A percentile compares a stretch with the other conserved stretches of the same genome.
These are phyloP conservation scores for Holocentrus rufus DNA, from an alignment of 2,797 vertebrate genomes.

Conservation along the genomic window DNA sequence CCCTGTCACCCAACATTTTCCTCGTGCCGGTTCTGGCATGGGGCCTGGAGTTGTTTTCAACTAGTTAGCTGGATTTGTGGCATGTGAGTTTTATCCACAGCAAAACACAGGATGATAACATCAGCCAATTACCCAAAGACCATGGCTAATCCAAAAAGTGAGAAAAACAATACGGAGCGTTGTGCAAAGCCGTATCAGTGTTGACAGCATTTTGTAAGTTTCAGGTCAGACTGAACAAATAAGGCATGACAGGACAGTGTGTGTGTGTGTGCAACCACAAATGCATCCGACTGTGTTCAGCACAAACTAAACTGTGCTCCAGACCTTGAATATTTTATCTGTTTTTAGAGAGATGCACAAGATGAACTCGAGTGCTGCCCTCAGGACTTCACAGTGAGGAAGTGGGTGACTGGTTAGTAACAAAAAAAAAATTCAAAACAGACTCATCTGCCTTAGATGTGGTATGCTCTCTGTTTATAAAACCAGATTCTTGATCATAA, in stretches of 20 bases:
- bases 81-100: neutral
- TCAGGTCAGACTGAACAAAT: neutral
- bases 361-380: neutral
- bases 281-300: neutral
- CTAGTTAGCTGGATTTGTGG: neutral
- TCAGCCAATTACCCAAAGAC: slow-evolving; percentile 1
- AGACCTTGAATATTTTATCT: neutral
- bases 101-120: slow-evolving; percentile 1
- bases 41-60: slow-evolving; percentile 1
- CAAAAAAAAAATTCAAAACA: neutral
- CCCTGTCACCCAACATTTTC: neutral
- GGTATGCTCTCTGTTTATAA: no score
- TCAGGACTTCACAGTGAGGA: neutral
- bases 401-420: no score
- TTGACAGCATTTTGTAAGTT: neutral
- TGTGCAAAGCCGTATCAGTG: neutral
- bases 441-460: neutral
- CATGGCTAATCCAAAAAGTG: neutral
- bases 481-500: no score
- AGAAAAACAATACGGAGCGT: neutral
- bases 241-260: neutral
- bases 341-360: neutral
- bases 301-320: neutral
- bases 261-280: neutral
- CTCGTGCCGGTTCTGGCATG: neutral